Base-by-base conservation (phyloP, 2,113 vertebrate genomes). In the Protobothrops mucrosquamatus region DNA sequence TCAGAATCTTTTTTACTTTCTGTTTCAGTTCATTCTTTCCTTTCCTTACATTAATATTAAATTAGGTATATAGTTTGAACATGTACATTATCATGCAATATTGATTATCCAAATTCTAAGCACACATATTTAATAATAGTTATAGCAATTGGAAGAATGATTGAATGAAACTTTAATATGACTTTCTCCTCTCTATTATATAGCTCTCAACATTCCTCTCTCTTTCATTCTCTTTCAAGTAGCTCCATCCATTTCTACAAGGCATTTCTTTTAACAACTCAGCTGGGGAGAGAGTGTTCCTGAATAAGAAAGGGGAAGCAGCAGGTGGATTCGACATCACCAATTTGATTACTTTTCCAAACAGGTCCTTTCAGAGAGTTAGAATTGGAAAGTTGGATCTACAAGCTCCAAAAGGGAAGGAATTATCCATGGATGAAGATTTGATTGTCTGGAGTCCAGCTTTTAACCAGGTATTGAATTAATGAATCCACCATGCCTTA, bases 111-210 rank as follows among this genome's bases (percentile, higher is more conserved):
- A 85, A 24, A 24, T 46, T 23, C 0, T 34, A 34, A 34, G n/a
- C 0, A 6, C 4, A 6, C 1, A 15, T 34, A 34, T 34, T 18
- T 18, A 34, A 34, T n/a, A n/a, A n/a, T 74, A 18, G 29, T 6
- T 69, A 34, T 34, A 2, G 0, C 22, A 11, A 24, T 48, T 3
- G 0, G 4, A 12, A 26, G 9, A 48, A 48, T 48, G 39, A 24
- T 0, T 24, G 9, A 24, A 22, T 23, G 3, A 4, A 26, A 24
- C 2, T 12, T 48, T 0, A 4, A 24, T 24, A 86, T 7, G 2
- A 2, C 26, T 9, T 9, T 85, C 1, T n/a, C 39, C 20, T 43
- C 9, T 24, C 43, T 20, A 1, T 34, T 74, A 74, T 74, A 15
- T 34, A 15, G 12, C n/a, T 34, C 15, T 74, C 64, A 69, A 74